These are phyloP conservation scores for Apoda limacodes DNA, from an alignment of 2,888 invertebrate genomes.

Conservation along the genomic window DNA sequence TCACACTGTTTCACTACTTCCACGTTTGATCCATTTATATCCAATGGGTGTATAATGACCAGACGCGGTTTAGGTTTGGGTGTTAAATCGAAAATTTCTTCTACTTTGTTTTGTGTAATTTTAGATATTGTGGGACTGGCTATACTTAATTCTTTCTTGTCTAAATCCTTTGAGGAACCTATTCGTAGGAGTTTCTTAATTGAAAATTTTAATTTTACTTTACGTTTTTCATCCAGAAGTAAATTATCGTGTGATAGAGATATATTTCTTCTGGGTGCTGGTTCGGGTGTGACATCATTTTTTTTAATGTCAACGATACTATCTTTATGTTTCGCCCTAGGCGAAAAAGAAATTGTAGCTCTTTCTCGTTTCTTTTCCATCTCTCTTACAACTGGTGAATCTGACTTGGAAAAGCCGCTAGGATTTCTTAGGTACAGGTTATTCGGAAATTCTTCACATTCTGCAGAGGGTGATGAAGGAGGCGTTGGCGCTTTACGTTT, in stretches of 20 bases:
- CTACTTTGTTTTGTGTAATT: conserved; percentile 53
- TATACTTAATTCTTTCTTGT: conserved; percentile 64
- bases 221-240: conserved; percentile 72
- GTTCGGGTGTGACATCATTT: conserved; percentile 66
- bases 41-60: conserved; percentile 90
- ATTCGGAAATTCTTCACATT: conserved; percentile 63
- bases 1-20: conserved; percentile 77
- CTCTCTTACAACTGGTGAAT: conserved; percentile 78
- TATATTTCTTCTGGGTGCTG: conserved; percentile 76
- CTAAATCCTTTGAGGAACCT: conserved; percentile 78
- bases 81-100: conserved; percentile 67
- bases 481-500: conserved; percentile 86
- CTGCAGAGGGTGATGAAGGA: conserved; percentile 60
- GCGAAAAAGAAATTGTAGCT: conserved; percentile 45
- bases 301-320: conserved; percentile 37
- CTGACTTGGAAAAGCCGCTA: conserved; percentile 66
- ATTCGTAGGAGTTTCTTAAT: conserved; percentile 86
- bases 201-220: conserved; percentile 80
- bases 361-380: conserved; percentile 83
- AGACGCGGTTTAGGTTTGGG: conserved; percentile 79
- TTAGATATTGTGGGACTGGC: conserved; percentile 46
- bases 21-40: conserved; percentile 83
- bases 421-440: conserved; percentile 73
- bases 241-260: conserved; percentile 83
- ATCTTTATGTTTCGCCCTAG: conserved; percentile 38